Conservation (phyloP, 2,888 invertebrate species). For the Aphodius sticticus region DNA sequence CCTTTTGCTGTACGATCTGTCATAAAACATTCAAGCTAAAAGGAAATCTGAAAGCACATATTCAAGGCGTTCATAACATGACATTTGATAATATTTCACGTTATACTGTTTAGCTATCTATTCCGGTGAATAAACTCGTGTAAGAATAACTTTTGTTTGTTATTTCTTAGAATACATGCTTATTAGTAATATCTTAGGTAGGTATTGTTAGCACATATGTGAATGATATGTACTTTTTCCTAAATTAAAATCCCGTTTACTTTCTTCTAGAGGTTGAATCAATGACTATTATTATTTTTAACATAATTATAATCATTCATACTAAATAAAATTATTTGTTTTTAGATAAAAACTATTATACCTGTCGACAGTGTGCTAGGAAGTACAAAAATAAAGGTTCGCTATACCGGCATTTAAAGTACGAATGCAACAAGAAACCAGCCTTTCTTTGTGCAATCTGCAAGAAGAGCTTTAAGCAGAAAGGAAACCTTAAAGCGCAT, state of each 20-base stretch:
- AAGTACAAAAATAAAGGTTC: constrained; percentile 40
- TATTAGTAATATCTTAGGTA: background rate
- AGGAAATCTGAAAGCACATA: constrained; percentile 41
- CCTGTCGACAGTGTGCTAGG: constrained; percentile 39
- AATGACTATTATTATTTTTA: background rate
- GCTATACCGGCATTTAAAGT: constrained; percentile 37
- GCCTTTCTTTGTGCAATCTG: constrained; percentile 31
- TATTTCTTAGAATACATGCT: background rate
- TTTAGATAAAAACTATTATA: constrained; percentile 21
- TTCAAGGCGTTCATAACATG: constrained; percentile 35
- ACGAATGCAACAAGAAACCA: constrained; percentile 36
- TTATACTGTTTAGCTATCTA: background rate
- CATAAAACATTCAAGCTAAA: constrained; percentile 41
- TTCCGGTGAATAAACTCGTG: background rate
- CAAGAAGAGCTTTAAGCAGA: constrained; percentile 31
- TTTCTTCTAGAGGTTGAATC: background rate
- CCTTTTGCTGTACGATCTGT: constrained; percentile 63
- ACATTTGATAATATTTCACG: background rate
- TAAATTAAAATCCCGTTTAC: background rate
- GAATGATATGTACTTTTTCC: background rate
- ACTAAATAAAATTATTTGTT: background rate
- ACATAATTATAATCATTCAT: background rate
- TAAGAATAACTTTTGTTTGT: background rate
- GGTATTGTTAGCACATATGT: background rate
- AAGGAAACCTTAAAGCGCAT: constrained; percentile 34